phyloP scores from a whole-genome alignment of 2,113 vertebrate genomes.

The Xiphorhynchus elegans region DNA sequence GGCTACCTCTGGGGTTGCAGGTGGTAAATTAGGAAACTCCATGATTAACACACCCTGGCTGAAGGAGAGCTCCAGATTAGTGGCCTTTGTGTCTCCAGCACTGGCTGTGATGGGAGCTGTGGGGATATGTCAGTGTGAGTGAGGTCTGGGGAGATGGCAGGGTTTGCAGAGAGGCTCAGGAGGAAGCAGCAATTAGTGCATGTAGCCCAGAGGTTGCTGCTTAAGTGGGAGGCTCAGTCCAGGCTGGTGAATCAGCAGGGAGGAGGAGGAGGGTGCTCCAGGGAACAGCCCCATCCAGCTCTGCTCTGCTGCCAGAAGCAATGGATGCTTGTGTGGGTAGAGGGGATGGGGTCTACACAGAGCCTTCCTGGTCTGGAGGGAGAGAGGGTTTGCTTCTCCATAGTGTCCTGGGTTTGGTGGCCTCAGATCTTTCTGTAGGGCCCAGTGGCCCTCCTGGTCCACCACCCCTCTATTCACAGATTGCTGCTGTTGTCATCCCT shows the following conservation, averaged over 20 bases:
- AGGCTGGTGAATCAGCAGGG: background rate
- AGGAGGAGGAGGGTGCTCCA: background rate
- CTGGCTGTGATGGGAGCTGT: background rate
- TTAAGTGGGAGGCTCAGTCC: background rate
- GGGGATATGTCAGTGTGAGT: background rate
- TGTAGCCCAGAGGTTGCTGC: background rate
- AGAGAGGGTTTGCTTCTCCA: background rate
- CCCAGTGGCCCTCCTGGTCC: background rate
- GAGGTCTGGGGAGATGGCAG: background rate
- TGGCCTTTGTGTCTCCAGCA: background rate
- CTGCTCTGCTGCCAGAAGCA: background rate
- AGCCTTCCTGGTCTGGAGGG: background rate
- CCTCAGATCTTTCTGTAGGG: background rate
- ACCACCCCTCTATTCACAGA: background rate
- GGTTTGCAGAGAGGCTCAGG: background rate
- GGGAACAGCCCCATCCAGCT: background rate
- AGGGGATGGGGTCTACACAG: background rate
- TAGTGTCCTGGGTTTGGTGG: background rate
- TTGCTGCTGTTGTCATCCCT: fast-evolving
- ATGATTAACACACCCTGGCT: background rate
- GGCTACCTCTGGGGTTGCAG: background rate
- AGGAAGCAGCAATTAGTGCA: background rate
- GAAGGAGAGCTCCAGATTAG: background rate
- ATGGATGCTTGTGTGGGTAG: background rate
- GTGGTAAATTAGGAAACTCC: background rate